Evolutionary conservation across 2,113 vertebrate species (phyloP).

Genomic region (Gallinago jamesoni): DNA sequence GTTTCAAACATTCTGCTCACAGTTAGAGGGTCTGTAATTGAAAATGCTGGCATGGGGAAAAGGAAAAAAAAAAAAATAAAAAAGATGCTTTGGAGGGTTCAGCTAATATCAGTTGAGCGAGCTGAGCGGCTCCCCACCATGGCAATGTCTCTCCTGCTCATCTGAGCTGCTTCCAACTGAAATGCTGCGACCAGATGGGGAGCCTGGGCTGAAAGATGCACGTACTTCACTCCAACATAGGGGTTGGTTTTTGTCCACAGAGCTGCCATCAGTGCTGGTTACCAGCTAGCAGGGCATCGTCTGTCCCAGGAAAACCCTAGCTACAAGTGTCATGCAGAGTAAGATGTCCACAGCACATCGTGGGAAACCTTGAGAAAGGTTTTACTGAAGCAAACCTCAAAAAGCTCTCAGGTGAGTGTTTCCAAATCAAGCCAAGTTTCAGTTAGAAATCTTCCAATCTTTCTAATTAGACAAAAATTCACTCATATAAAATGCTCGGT

Average conservation of each 20-base stretch:
- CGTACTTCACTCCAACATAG: not conserved
- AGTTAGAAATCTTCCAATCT: not conserved
- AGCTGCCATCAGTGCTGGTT: not conserved
- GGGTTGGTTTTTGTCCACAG: not conserved
- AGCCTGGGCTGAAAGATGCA: not conserved
- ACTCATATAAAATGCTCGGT: not conserved
- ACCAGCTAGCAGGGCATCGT: not conserved
- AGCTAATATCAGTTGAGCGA: not conserved
- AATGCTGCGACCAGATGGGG: slow-evolving; percentile 20
- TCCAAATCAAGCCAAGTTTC: not conserved
- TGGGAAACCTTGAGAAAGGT: not conserved
- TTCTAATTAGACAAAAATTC: not conserved
- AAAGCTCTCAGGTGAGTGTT: not conserved
- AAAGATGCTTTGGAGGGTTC: not conserved
- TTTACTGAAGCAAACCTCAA: not conserved
- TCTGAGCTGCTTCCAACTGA: slow-evolving; percentile 13
- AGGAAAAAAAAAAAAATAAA: not conserved
- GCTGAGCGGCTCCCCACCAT: not conserved
- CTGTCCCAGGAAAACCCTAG: not conserved
- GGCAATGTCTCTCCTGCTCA: not conserved
- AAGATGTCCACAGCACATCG: not conserved
- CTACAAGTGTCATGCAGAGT: not conserved
- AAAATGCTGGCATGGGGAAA: not conserved
- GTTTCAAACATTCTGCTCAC: not conserved
- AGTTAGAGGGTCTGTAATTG: slow-evolving; percentile 19